Evolutionary conservation across 2,113 vertebrate species (phyloP), one percentile per base, ranked within the genome.

Genomic region (Corvus moneduloides): DNA sequence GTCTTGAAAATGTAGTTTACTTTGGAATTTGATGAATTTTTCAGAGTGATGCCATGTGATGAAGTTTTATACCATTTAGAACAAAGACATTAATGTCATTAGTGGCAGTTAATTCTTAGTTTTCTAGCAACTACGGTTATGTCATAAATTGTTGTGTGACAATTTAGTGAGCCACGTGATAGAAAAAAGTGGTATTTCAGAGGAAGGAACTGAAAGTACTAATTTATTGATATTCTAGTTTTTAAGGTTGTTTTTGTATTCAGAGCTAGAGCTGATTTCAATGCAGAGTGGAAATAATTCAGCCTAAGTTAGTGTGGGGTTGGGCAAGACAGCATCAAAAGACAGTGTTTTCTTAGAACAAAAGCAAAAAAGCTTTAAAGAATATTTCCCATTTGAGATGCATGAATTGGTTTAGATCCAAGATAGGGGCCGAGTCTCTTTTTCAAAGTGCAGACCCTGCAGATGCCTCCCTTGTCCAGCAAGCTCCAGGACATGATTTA

Each of bases 21-120:
- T 84, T 78, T 75, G 43, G 68, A 89, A 88, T 86, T 85, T 80
- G 91, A 87, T 93, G 14, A 37, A 90, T 93, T 89, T 72, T 91
- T 87, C 58, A 30, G 46, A 80, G 84, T 24, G 24, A 51, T 84
- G 79, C 49, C 52, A 13, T 32, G 51, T 68, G 87, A 92, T 77
- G 44, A 81, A 77, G 79, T 87, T 94, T 93, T 86, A 84, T 86
- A 37, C 73, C 4, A 3, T 95, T 93, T 84, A 66, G 56, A 78
- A 89, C 48, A 81, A 92, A 61, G 72, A 74, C 56, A 75, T 89
- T 92, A 87, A 74, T 87, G 81, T 86, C 76, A 90, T 96, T 89
- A 96, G 18, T 61, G 49, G 64, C 80, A 64, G 73, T 93, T 93
- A 95, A 94, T 95, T 90, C 92, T 92, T 43, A 12, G 48, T 78